Percentiles rank a stretch among this genome's conserved stretches.
Evolutionary conservation across 2,113 vertebrate genomes (phyloP).

Genomic region (Polypterus bichir): DNA sequence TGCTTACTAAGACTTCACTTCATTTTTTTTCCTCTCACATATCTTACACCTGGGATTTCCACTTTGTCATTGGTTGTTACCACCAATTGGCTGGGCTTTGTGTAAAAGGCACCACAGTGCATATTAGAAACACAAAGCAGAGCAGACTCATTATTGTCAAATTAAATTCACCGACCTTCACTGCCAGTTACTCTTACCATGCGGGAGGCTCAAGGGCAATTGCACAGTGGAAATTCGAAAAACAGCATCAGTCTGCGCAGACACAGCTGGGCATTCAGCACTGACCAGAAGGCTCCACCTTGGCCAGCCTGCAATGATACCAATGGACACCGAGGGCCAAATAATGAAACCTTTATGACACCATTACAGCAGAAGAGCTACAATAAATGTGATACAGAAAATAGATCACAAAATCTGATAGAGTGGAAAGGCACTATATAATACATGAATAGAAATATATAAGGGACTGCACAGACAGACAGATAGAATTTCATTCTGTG

Average conservation of each 20-base stretch:
- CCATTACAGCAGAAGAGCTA: too few species aligned
- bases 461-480: too few species aligned
- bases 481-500: too few species aligned
- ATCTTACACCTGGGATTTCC: constrained; percentile 17
- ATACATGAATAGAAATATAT: too few species aligned
- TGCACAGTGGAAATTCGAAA: constrained; percentile 15
- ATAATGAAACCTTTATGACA: too few species aligned
- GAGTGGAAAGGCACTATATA: too few species aligned
- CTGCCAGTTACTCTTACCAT: constrained; percentile 30
- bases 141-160: constrained; percentile 32
- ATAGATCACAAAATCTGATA: too few species aligned
- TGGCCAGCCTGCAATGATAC: too few species aligned
- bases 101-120: neutral
- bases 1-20: constrained; percentile 17
- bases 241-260: neutral
- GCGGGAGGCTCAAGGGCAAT: constrained; percentile 34
- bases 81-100: constrained; percentile 24
- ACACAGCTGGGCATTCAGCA: neutral
- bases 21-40: neutral
- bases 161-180: constrained; percentile 45
- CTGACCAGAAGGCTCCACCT: too few species aligned
- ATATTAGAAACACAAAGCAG: constrained; percentile 13
- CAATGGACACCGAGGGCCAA: too few species aligned
- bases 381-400: too few species aligned
- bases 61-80: constrained; percentile 26